phyloP scores from a whole-genome alignment of 2,113 vertebrate genomes.

The Drymodes brunneopygia region DNA sequence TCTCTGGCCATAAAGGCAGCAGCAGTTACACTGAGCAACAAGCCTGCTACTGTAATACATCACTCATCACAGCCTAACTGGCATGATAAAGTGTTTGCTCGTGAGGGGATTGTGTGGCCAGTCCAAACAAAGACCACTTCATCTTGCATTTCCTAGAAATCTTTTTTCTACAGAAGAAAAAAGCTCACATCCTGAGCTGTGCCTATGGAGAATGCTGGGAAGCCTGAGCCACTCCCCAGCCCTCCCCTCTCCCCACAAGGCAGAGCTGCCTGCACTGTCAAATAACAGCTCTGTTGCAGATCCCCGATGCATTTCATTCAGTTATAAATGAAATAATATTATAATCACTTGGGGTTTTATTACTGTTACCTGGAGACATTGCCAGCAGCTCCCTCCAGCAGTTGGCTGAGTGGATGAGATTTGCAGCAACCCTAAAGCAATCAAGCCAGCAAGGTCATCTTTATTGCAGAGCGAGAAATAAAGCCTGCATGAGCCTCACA shows the following conservation, averaged over 20 bases:
- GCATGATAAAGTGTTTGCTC: constrained; percentile 53
- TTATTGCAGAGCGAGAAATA: neutral
- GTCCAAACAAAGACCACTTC: constrained; percentile 66
- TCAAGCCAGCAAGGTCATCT: neutral
- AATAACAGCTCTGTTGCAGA: neutral
- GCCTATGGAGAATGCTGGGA: neutral
- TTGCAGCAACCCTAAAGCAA: neutral
- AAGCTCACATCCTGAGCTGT: neutral
- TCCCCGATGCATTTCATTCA: neutral
- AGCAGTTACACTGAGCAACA: constrained; percentile 7
- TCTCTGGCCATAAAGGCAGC: constrained; percentile 1
- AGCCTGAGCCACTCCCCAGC: neutral
- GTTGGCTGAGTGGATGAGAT: neutral
- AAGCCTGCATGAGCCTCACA: neutral
- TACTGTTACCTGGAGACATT: neutral
- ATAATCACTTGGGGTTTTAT: neutral
- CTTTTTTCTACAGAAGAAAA: neutral
- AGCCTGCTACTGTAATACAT: constrained; percentile 52
- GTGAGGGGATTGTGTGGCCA: constrained; percentile 14
- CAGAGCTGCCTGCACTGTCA: neutral
- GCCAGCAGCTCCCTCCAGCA: constrained; percentile 11
- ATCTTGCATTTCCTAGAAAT: constrained; percentile 71
- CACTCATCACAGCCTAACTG: constrained; percentile 48
- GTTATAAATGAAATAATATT: neutral
- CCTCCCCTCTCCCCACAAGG: neutral